Percentiles rank a stretch among this genome's conserved stretches.
These are phyloP conservation scores for Drosophila nigrodunni DNA, from an alignment of 1,140 invertebrate genomes.

Conservation along the genomic window DNA sequence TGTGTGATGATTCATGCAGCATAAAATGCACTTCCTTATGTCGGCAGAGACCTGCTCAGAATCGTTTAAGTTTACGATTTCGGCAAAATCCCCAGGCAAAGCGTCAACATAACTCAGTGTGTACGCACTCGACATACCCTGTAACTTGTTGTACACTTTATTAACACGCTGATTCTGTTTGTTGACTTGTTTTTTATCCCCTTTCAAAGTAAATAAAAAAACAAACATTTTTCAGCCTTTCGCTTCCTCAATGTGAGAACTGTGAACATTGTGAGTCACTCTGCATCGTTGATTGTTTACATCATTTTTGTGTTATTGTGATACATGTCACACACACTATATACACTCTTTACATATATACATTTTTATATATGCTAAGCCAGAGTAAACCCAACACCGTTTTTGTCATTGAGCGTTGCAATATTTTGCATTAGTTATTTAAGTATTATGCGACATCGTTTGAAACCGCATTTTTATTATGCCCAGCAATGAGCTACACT, in stretches of 20 bases:
- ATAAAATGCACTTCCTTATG: conserved; percentile 50
- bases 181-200: conserved; percentile 34
- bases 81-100: conserved; percentile 2
- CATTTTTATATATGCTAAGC: conserved; percentile 36
- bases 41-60: conserved; percentile 20
- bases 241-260: conserved; percentile 42
- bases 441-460: conserved; percentile 67
- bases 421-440: conserved; percentile 78
- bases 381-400: conserved; percentile 65
- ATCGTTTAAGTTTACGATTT: conserved; percentile 7
- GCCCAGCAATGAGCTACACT: conserved; percentile 55
- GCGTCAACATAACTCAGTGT: not conserved
- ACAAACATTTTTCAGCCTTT: conserved; percentile 40
- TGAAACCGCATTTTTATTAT: conserved; percentile 74
- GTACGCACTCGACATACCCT: not conserved
- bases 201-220: conserved; percentile 18
- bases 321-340: conserved; percentile 10
- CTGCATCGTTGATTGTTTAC: conserved; percentile 62
- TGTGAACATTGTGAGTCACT: conserved; percentile 46
- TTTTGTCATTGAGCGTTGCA: conserved; percentile 58
- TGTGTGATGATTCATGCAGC: conserved; percentile 24
- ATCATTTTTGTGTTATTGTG: conserved; percentile 52
- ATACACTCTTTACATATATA: conserved; percentile 5
- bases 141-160: not conserved
- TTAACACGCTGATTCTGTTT: not conserved